These are phyloP conservation scores for Rhinichthys klamathensis DNA, from an alignment of 2,113 vertebrate species.

Conservation along the genomic window DNA sequence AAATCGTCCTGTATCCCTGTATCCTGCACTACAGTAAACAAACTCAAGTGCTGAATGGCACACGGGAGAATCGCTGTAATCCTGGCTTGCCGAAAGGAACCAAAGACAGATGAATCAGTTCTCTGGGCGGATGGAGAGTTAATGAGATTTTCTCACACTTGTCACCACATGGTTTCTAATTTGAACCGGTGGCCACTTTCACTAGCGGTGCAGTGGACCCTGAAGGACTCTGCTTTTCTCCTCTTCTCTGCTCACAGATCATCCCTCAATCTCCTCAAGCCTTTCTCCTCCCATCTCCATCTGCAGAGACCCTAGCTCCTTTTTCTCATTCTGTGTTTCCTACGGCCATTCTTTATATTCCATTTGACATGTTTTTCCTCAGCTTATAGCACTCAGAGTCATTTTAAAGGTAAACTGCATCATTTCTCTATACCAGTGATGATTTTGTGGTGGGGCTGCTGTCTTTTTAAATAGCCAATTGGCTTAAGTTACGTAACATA, in stretches of 20 bases:
- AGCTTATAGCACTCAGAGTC: not conserved
- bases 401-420: not conserved
- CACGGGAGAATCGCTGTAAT: not conserved
- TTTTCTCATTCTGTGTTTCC: not conserved
- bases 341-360: not conserved
- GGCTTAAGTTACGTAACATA: not conserved
- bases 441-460: not conserved
- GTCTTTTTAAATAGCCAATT: not conserved
- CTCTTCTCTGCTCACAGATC: not conserved
- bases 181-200: conserved; percentile 46
- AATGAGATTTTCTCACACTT: conserved; percentile 52
- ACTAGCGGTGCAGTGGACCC: conserved; percentile 45
- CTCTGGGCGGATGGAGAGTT: conserved; percentile 40
- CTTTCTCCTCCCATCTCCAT: conserved; percentile 7
- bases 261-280: conserved; percentile 24
- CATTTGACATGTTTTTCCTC: not conserved
- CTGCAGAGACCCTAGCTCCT: not conserved
- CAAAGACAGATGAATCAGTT: conserved; percentile 41
- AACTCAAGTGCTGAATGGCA: conserved; percentile 14
- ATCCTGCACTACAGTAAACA: not conserved
- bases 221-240: conserved; percentile 42
- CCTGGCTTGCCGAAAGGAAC: conserved; percentile 11
- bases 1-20: not conserved
- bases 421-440: not conserved
- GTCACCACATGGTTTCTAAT: conserved; percentile 44